Conservation (phyloP, 2,888 invertebrate species). For the Drosophila anomelani region DNA sequence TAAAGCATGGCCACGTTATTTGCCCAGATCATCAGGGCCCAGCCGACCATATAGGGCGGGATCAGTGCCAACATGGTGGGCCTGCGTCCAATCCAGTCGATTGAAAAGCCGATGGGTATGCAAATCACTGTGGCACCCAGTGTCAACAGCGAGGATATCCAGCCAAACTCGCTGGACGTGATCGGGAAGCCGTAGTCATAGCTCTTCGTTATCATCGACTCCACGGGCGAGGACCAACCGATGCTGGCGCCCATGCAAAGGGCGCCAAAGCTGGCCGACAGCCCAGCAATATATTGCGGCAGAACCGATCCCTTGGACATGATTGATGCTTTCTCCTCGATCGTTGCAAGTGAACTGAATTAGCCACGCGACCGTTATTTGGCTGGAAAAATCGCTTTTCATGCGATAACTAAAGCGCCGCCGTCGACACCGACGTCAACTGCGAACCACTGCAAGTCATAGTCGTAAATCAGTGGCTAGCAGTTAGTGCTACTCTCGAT, state of each 20-base stretch:
- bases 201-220: conserved; percentile 45
- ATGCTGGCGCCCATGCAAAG: conserved; percentile 71
- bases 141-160: conserved; percentile 89
- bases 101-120: conserved; percentile 89
- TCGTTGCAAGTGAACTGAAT: conserved; percentile 52
- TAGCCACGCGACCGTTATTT: conserved; percentile 36
- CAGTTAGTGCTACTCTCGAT: conserved; percentile 18
- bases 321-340: conserved; percentile 29
- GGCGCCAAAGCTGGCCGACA: conserved; percentile 73
- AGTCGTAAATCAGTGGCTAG: conserved; percentile 39
- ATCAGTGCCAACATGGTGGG: conserved; percentile 85
- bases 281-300: conserved; percentile 68
- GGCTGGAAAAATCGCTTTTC: conserved; percentile 47
- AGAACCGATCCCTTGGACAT: conserved; percentile 62
- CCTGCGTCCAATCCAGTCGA: conserved; percentile 89
- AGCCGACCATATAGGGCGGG: conserved; percentile 90
- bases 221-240: conserved; percentile 71
- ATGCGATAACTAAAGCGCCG: conserved; percentile 37
- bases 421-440: conserved; percentile 22
- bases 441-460: conserved; percentile 20
- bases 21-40: conserved; percentile 89
- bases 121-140: conserved; percentile 90
- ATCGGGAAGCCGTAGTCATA: conserved; percentile 85
- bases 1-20: conserved; percentile 85
- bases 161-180: conserved; percentile 86